Base-by-base conservation (phyloP, 2,113 vertebrate species). In the Cryptotis parvus region DNA sequence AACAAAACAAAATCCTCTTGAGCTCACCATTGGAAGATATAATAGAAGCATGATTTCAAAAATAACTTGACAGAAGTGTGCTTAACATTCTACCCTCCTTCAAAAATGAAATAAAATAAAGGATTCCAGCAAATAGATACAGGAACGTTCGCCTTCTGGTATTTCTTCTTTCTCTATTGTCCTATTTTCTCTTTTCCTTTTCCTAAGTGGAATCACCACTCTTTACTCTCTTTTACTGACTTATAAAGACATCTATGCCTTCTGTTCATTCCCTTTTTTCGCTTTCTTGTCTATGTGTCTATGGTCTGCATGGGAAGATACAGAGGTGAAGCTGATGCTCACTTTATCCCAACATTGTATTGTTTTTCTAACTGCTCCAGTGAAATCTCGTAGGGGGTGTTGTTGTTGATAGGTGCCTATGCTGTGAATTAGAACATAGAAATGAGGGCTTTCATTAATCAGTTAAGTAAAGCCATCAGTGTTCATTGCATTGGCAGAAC, bases 21-120 rank as follows among this genome's bases (percentile, higher is more conserved):
- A 84, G 45, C 10, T 84, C 87, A 73, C 35, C 9, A 75, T 76
- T 33, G 35, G 91, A 82, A 20, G 39, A 68, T 61, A 74, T 84
- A 45, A 82, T 16, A 6, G 8, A 74, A 43, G 11, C 45, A 45
- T 72, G 63, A 68, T 70, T 69, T 33, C 14, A 75, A 83, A 76
- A 43, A 39, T 39, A 52, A 55, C 20, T 18, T 41, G 78, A 70
- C 15, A 73, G 76, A 94, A 84, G 8, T n/a, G 27, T 75, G 35
- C 39, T 58, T 58, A 24, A 58, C 20, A 58, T 58, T 18, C 6
- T 20, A 58, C 22, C 55, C 2, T 7, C 55, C 18, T 49, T 14
- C 58, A 63, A 9, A 29, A 65, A 65, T 20, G 0, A 58, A 58
- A 58, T 88, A 69, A 74, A 52, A 27, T 39, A 35, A 58, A 12